A percentile compares a stretch with the other conserved stretches of the same genome.
These are phyloP conservation scores for Mus spretus DNA, from an alignment of 2,797 vertebrate genomes.

Conservation along the genomic window DNA sequence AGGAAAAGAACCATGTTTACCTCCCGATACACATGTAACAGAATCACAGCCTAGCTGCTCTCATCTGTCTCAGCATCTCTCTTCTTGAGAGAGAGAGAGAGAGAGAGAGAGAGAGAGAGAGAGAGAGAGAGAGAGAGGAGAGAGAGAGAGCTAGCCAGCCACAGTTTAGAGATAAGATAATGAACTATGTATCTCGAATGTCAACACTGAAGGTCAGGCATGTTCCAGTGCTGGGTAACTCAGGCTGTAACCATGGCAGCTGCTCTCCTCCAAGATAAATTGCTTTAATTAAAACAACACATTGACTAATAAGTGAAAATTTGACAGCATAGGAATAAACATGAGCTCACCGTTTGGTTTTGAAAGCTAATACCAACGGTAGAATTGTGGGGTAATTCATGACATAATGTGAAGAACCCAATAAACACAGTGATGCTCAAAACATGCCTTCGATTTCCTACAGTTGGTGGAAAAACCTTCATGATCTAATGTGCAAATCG, in stretches of 20 bases:
- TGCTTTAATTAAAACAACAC: conserved; percentile 68
- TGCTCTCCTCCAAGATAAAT: conserved; percentile 37
- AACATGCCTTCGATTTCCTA: conserved; percentile 9
- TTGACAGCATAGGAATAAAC: neutral
- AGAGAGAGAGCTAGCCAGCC: no score
- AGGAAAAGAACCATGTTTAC: neutral
- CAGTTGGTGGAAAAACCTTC: neutral
- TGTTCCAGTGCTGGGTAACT: conserved; percentile 43
- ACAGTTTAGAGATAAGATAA: conserved; percentile 61
- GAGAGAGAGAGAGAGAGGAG: no score
- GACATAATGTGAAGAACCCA: neutral
- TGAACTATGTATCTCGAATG: conserved; percentile 62
- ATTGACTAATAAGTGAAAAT: conserved; percentile 31
- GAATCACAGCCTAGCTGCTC: conserved; percentile 70
- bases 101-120: no score
- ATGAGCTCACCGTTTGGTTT: neutral
- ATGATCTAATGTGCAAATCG: neutral
- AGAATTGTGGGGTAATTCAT: neutral
- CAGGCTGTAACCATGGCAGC: conserved; percentile 47
- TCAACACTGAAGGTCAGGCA: conserved; percentile 52
- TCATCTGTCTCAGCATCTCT: conserved; percentile 55
- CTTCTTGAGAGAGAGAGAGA: conserved; percentile 59
- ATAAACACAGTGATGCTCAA: neutral
- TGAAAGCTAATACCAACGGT: conserved; percentile 43
- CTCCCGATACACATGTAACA: conserved; percentile 51